Base-by-base conservation (phyloP, 2,113 vertebrate genomes). In the Sinocyclocheilus anophthalmus region DNA sequence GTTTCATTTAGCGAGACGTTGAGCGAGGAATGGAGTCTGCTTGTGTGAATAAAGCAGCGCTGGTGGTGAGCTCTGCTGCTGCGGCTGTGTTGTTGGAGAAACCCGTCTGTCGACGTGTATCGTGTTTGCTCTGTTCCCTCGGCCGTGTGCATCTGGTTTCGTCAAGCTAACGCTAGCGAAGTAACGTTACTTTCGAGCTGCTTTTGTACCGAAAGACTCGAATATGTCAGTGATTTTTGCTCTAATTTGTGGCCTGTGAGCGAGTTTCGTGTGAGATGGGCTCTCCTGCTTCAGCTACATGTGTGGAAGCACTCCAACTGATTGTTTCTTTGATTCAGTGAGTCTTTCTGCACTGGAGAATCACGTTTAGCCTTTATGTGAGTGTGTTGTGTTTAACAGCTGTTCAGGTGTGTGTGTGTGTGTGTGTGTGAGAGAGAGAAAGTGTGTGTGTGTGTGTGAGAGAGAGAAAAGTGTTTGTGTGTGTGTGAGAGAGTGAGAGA, bases 1-100 rank as follows among this genome's bases (percentile, higher is more conserved):
- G 96, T 94, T 90, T 59, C 42, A 12, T 24, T 48, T 65, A 42
- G 42, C 55, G 55, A 10, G 9, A 75, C 37, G 7, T 39, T 6
- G 12, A 12, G 50, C 50, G 50, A 53, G 50, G 13, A 53, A 16
- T 53, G 12, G 18, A 37, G 53, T 59, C 50, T 78, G 13, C 12
- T 26, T 33, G 9, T 53, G 73, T 26, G 45, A 26, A 20, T 76
- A 20, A 39, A 61, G 57, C 26, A 11, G 76, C 22, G 57, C 57
- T 59, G 22, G 26, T 45, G 84, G 1, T 26, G 20, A 59, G 70
- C 57, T 22, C 53, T 30, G 48, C 73, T 50, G 30, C 33, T 61
- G 45, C 72, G 24, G 26, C 48, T 39, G 30, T 59, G 14, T 79
- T 37, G 53, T n/a, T 59, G 16, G 67, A 70, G 7, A 59, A 59